A percentile compares a stretch with the other conserved stretches of the same genome.
Evolutionary conservation across 2,888 invertebrate genomes (phyloP).

Genomic region (Leuctra nigra): DNA sequence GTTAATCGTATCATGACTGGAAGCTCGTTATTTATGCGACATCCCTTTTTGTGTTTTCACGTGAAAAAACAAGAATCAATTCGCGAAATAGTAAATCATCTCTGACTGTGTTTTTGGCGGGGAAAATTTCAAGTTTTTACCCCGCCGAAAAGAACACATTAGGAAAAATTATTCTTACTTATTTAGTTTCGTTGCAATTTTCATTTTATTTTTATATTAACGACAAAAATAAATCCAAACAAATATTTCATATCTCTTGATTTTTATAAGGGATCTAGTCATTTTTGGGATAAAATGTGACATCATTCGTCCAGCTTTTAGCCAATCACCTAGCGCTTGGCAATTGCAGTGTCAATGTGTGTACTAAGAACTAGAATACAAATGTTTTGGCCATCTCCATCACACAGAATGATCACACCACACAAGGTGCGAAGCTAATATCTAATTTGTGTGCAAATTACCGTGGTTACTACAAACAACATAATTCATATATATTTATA

Average conservation of each 20-base stretch:
- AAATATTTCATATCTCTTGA: neutral
- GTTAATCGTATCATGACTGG: conserved; percentile 27
- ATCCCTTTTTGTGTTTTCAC: too few species aligned
- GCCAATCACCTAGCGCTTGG: neutral
- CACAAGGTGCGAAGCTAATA: conserved; percentile 7
- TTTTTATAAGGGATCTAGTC: neutral
- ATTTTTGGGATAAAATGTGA: neutral
- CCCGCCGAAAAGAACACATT: too few species aligned
- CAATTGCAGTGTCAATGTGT: neutral
- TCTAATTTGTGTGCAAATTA: conserved; percentile 6
- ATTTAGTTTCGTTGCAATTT: conserved; percentile 10
- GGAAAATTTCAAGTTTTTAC: too few species aligned
- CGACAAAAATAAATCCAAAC: neutral
- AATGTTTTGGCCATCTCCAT: neutral
- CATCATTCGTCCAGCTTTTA: neutral
- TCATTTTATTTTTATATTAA: neutral
- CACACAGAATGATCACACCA: neutral
- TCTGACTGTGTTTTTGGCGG: too few species aligned
- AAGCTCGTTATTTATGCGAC: conserved; percentile 24
- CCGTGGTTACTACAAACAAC: conserved; percentile 24
- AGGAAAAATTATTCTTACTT: too few species aligned
- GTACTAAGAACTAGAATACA: neutral
- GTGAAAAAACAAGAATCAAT: too few species aligned
- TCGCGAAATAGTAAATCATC: too few species aligned
- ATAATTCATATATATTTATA: too few species aligned